A percentile compares a stretch with the other conserved stretches of the same genome.
Conservation (phyloP, 2,888 invertebrate species). For the Carabus problematicus region DNA sequence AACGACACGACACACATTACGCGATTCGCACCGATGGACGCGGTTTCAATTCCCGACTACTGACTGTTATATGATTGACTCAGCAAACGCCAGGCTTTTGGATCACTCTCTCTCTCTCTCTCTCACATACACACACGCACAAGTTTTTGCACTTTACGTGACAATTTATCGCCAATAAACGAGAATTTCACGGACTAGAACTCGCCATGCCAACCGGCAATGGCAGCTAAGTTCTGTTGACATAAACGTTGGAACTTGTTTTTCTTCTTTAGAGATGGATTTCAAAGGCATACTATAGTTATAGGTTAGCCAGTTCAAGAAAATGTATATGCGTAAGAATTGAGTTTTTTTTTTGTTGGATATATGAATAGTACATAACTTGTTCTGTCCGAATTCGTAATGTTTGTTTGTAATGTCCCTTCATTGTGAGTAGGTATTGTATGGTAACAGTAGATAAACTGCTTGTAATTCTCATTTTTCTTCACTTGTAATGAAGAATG, state of each 20-base stretch:
- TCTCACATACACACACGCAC: conserved; percentile 21
- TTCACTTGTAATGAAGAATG: too few relatives aligned
- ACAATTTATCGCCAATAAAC: conserved; percentile 16
- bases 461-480: too few relatives aligned
- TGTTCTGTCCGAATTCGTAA: too few relatives aligned
- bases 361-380: too few relatives aligned
- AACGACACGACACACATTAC: conserved; percentile 55
- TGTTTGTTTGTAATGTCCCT: too few relatives aligned
- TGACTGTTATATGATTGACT: conserved; percentile 58
- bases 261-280: too few relatives aligned
- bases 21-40: conserved; percentile 62
- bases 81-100: conserved; percentile 49
- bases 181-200: not conserved
- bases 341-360: too few relatives aligned
- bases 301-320: too few relatives aligned
- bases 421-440: too few relatives aligned
- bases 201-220: not conserved
- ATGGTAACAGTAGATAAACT: too few relatives aligned
- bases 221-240: conserved; percentile 8
- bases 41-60: conserved; percentile 49
- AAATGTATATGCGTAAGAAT: too few relatives aligned
- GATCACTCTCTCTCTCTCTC: not conserved
- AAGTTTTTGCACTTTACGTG: conserved; percentile 38
- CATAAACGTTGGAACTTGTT: not conserved
- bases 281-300: too few relatives aligned